These are phyloP conservation scores for Lepidiolamprologus cunningtoni DNA, from an alignment of 2,113 vertebrate species.

Conservation along the genomic window DNA sequence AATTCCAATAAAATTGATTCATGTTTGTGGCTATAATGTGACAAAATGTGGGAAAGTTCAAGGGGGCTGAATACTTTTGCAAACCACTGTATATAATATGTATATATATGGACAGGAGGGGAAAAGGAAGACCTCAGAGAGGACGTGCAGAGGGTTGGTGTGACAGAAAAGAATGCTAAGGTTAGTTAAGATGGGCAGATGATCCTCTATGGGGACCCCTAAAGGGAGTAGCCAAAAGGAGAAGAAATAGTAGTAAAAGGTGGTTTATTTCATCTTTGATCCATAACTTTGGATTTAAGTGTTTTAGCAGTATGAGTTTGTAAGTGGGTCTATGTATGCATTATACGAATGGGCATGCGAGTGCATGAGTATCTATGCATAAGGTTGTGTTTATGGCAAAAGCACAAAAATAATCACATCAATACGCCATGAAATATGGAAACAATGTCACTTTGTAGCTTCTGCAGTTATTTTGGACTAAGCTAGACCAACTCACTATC, in stretches of 20 bases:
- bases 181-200: not conserved
- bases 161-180: not conserved
- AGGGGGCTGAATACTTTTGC: not conserved
- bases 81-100: not conserved
- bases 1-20: not conserved
- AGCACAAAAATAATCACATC: not conserved
- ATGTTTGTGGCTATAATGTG: not conserved
- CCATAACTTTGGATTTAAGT: not conserved
- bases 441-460: not conserved
- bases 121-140: not conserved
- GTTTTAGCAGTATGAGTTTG: not conserved
- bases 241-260: not conserved
- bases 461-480: not conserved
- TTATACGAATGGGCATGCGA: not conserved
- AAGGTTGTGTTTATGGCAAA: not conserved
- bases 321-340: not conserved
- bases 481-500: not conserved
- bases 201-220: not conserved
- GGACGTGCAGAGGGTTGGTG: not conserved
- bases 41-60: not conserved
- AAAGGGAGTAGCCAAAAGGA: not conserved
- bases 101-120: not conserved
- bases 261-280: not conserved
- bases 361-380: not conserved
- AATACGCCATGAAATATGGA: not conserved